phyloP scores from a whole-genome alignment of 2,797 vertebrate species.

The Siniperca scherzeri region DNA sequence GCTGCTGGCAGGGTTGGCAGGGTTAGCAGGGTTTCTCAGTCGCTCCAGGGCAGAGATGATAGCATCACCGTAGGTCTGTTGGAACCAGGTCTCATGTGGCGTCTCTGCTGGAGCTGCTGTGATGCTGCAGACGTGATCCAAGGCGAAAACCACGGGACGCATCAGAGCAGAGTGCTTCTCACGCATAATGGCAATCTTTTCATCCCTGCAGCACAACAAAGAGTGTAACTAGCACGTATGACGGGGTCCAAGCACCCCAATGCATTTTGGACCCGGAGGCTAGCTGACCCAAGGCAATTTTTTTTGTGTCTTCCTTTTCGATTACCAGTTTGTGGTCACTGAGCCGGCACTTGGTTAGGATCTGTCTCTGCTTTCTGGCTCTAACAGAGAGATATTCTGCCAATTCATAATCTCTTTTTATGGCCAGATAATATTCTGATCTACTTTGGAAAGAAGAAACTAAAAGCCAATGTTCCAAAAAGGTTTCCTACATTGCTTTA shows the following conservation, averaged over 20 bases:
- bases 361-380: too few relatives aligned
- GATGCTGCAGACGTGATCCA: slow-evolving; percentile 97
- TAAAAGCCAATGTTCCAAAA: too few relatives aligned
- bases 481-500: too few relatives aligned
- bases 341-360: too few relatives aligned
- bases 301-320: too few relatives aligned
- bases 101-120: slow-evolving; percentile 94
- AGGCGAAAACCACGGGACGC: slow-evolving; percentile 97
- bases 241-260: neutral
- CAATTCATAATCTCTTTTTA: too few relatives aligned
- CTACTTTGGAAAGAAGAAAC: too few relatives aligned
- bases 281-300: neutral
- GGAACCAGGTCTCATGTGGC: slow-evolving; percentile 98
- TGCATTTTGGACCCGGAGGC: neutral
- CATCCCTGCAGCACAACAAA: slow-evolving; percentile 86
- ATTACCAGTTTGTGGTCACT: too few relatives aligned
- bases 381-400: too few relatives aligned
- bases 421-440: too few relatives aligned
- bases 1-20: slow-evolving; percentile 96
- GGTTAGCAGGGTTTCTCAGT: slow-evolving; percentile 93
- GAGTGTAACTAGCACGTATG: neutral
- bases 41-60: slow-evolving; percentile 93
- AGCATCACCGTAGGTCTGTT: slow-evolving; percentile 95
- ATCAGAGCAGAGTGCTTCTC: slow-evolving; percentile 98
- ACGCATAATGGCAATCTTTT: slow-evolving; percentile 98